A percentile compares a stretch with the other conserved stretches of the same genome.
Evolutionary conservation across 2,113 vertebrate genomes (phyloP).

Genomic region (Anolis sagrei): DNA sequence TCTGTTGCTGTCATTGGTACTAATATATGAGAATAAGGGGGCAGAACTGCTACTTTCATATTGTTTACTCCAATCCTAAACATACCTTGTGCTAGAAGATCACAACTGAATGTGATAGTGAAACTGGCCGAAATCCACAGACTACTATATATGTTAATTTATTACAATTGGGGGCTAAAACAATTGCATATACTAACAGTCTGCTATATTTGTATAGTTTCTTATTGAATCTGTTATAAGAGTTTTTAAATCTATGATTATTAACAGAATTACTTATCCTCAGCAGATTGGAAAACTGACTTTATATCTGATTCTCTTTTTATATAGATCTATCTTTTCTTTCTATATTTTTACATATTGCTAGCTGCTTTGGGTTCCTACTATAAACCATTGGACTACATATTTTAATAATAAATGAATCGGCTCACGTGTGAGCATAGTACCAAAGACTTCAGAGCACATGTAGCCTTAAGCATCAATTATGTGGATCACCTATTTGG

Average conservation of each 20-base stretch:
- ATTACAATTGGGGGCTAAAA: not conserved
- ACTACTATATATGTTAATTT: slow-evolving; percentile 6
- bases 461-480: not conserved
- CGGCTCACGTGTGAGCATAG: not conserved
- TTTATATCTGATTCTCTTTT: not conserved
- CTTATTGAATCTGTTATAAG: not conserved
- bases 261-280: not conserved
- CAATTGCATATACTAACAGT: not conserved
- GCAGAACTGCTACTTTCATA: slow-evolving; percentile 24
- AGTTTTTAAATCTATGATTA: not conserved
- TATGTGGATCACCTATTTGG: not conserved
- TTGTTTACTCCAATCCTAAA: not conserved
- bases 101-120: not conserved
- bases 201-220: not conserved
- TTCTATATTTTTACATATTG: not conserved
- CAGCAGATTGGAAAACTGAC: not conserved
- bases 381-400: not conserved
- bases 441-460: not conserved
- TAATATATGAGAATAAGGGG: not conserved
- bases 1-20: not conserved
- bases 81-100: not conserved
- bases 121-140: not conserved
- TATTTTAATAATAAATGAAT: not conserved
- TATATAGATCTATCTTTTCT: not conserved
- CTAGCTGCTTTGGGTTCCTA: not conserved